phyloP scores from a whole-genome alignment of 1,140 invertebrate species.

The Argopecten irradians region DNA sequence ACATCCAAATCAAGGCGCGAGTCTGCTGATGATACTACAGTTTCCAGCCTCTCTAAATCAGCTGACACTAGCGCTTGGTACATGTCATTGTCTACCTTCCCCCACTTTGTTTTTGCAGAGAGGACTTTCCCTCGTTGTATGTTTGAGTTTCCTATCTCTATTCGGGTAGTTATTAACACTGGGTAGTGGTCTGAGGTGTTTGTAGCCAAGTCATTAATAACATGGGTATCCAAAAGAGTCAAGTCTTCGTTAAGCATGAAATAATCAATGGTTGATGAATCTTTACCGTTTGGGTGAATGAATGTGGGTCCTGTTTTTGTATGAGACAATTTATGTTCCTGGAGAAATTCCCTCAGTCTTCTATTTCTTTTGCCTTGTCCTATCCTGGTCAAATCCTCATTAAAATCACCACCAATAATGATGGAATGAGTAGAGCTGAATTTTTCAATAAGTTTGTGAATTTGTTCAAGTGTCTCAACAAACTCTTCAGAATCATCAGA shows the following conservation, averaged over 20 bases:
- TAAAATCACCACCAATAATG: constrained; percentile 34
- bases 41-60: too few species aligned
- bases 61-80: too few species aligned
- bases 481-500: background rate
- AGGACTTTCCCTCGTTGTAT: too few species aligned
- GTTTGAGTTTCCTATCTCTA: too few species aligned
- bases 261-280: constrained; percentile 6
- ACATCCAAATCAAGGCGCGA: too few species aligned
- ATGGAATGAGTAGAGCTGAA: background rate
- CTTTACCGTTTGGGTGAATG: constrained; percentile 30
- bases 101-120: too few species aligned
- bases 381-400: background rate
- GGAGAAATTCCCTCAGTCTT: background rate
- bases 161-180: too few species aligned
- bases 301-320: background rate
- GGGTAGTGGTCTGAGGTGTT: too few species aligned
- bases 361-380: background rate
- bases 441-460: constrained; percentile 19
- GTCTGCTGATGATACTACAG: too few species aligned
- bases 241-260: background rate
- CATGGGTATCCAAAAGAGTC: too few species aligned
- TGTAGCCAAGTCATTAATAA: too few species aligned
- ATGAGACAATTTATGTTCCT: background rate
- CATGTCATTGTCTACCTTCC: too few species aligned
- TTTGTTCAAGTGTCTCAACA: background rate